A percentile compares a stretch with the other conserved stretches of the same genome.
phyloP scores from a whole-genome alignment of 2,113 vertebrate genomes.

The Candoia aspera region DNA sequence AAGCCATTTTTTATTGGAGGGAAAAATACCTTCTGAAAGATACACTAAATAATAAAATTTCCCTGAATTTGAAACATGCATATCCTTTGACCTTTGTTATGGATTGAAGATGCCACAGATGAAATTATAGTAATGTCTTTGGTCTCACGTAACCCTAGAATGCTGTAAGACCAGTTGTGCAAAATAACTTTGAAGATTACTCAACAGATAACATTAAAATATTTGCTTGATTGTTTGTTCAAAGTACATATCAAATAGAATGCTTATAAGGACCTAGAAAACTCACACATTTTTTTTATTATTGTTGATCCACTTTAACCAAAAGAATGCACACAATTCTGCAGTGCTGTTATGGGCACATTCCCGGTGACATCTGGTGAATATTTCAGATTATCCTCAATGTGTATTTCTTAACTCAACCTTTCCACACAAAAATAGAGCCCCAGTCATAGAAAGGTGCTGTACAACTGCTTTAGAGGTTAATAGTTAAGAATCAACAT shows the following conservation, averaged over 20 bases:
- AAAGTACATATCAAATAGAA: background rate
- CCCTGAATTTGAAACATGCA: background rate
- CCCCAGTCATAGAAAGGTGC: background rate
- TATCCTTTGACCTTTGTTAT: background rate
- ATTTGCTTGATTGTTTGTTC: background rate
- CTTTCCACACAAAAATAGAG: background rate
- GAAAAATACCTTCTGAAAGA: background rate
- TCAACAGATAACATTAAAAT: background rate
- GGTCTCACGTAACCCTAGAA: background rate
- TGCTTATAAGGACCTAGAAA: background rate
- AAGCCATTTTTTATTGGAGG: background rate
- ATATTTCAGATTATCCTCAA: background rate
- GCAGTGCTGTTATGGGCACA: background rate
- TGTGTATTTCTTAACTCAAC: background rate
- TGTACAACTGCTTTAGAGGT: background rate
- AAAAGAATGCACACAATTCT: background rate
- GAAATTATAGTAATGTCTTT: background rate
- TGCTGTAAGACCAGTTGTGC: background rate
- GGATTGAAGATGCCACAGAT: background rate
- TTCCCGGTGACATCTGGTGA: background rate
- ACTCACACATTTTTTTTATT: background rate
- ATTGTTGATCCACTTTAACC: background rate
- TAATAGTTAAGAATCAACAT: constrained; percentile 34
- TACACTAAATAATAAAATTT: background rate
- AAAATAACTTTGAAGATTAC: background rate